These are phyloP conservation scores for Enteromius thamalakanensis DNA, from an alignment of 2,797 vertebrate genomes.

Conservation along the genomic window DNA sequence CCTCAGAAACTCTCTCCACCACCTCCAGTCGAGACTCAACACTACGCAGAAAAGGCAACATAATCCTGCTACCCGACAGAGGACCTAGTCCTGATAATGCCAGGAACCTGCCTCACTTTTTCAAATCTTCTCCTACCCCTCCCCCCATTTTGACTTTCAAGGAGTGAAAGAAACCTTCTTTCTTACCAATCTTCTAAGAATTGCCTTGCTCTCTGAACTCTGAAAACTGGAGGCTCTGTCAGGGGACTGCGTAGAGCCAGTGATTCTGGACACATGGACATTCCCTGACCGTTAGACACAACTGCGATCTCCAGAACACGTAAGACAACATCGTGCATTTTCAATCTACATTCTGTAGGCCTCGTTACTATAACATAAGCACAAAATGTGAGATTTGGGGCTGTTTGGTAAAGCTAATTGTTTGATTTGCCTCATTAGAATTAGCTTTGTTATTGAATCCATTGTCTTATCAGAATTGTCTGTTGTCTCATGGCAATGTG, in stretches of 20 bases:
- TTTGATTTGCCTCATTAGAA: slow-evolving; percentile 28
- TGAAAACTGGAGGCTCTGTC: slow-evolving; percentile 40
- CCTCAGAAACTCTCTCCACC: slow-evolving; percentile 89
- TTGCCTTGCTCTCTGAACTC: slow-evolving; percentile 62
- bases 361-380: slow-evolving; percentile 43
- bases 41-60: slow-evolving; percentile 90
- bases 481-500: slow-evolving; percentile 56
- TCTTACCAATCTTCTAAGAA: slow-evolving; percentile 44
- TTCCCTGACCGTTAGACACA: slow-evolving; percentile 26
- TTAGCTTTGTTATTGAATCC: slow-evolving; percentile 14
- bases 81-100: slow-evolving; percentile 92
- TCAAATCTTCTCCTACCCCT: slow-evolving; percentile 90
- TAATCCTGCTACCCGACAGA: slow-evolving; percentile 93
- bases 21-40: slow-evolving; percentile 93
- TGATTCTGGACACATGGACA: slow-evolving; percentile 66
- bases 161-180: slow-evolving; percentile 71
- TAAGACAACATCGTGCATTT: slow-evolving; percentile 44
- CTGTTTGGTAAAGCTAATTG: slow-evolving; percentile 19
- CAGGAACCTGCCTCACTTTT: slow-evolving; percentile 93
- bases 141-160: slow-evolving; percentile 87
- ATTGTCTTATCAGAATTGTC: slow-evolving; percentile 40
- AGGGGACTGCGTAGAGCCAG: slow-evolving; percentile 64
- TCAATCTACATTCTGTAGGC: slow-evolving; percentile 10
- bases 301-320: slow-evolving; percentile 3
- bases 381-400: slow-evolving; percentile 42